Conservation (phyloP, 2,113 vertebrate species). For the Rattus norvegicus region GRCr8 NC_086028.1:75364501-75365000, state of each 20-base stretch:
- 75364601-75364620: neutral
- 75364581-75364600: neutral
- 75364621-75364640: neutral
- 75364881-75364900: slow-evolving; percentile 59
- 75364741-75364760: neutral
- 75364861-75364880: slow-evolving; percentile 69
- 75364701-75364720: neutral
- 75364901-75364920: slow-evolving; percentile 33
- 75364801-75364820: slow-evolving; percentile 63
- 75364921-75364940: neutral
- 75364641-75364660: neutral
- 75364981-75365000: neutral
- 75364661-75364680: neutral
- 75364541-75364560: neutral
- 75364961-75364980: neutral
- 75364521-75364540: neutral
- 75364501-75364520: neutral
- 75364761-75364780: neutral
- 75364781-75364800: neutral
- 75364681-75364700: neutral
- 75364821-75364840: slow-evolving; percentile 33
- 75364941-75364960: neutral
- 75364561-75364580: neutral
- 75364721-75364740: neutral
- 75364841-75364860: slow-evolving; percentile 14